Percentiles rank a stretch among this genome's conserved stretches.
Conservation (phyloP, 2,888 invertebrate species). For the Cremastinae sp. region DNA sequence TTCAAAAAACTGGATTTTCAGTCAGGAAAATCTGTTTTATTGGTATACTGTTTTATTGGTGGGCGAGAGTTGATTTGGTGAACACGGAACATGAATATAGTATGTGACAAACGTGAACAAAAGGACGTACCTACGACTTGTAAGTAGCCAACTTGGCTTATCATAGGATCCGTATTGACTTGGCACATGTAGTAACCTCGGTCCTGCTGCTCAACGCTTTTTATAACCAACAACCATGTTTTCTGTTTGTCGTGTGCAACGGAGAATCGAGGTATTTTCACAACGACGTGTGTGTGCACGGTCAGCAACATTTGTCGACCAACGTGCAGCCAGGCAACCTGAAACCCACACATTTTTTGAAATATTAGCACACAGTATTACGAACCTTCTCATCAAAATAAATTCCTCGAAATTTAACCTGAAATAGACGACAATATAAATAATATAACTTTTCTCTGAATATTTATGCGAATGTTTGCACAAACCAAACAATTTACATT, state of each 20-base stretch:
- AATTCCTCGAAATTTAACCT: neutral
- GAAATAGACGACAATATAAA: too few relatives aligned
- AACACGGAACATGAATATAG: conserved; percentile 11
- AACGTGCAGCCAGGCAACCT: conserved; percentile 98
- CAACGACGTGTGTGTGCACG: conserved; percentile 95
- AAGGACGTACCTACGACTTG: conserved; percentile 92
- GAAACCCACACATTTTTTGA: conserved; percentile 61
- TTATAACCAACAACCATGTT: conserved; percentile 95
- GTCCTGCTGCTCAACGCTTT: conserved; percentile 94
- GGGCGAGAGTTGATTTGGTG: too few relatives aligned
- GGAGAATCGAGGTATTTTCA: conserved; percentile 93
- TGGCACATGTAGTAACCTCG: conserved; percentile 95
- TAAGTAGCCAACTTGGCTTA: conserved; percentile 95
- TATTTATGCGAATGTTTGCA: too few relatives aligned
- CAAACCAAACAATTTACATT: too few relatives aligned
- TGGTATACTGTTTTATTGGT: too few relatives aligned
- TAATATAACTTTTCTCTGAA: too few relatives aligned
- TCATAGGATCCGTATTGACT: conserved; percentile 96
- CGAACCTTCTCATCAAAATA: neutral
- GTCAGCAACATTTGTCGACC: conserved; percentile 96
- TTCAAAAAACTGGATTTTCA: too few relatives aligned
- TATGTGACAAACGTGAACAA: too few relatives aligned
- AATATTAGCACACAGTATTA: neutral
- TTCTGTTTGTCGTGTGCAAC: conserved; percentile 95
- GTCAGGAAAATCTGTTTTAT: too few relatives aligned